Evolutionary conservation across 2,113 vertebrate species (phyloP), one percentile per base, ranked within the genome.

Genomic region (Vidua chalybeata): DNA sequence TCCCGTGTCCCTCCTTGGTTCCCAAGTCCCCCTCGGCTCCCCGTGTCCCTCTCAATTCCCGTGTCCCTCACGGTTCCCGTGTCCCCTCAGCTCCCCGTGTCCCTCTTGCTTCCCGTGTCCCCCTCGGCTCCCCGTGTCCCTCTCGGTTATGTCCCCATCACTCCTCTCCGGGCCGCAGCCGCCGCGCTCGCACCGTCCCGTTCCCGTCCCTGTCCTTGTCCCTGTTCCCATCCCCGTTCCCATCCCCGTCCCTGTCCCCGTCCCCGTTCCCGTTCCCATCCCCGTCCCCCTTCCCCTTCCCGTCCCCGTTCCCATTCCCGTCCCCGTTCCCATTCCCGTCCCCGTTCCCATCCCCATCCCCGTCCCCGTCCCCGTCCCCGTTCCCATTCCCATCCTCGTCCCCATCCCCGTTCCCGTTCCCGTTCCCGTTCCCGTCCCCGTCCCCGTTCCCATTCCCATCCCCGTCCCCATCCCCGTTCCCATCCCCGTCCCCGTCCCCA

Each of bases 351-450:
- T 3, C 11, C 39, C 28, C 7, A 0, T 9, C 5, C n/a, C 68
- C 8, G 0, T 2, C 13, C 49, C 77, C 20, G 0, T 4, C 27
- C 18, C 59, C 49, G 1, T 4, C 15, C 26, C 49, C 49, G 1
- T 43, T 96, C 94, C 97, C 96, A 97, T 97, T 97, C 98, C 97
- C 51, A 1, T 3, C 11, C 39, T 20, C 7, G 0, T 9, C 5
- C n/a, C 68, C 8, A 0, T 2, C 13, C 49, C 77, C 20, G 1
- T 4, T n/a, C 18, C 59, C 48, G 1, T 4, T 19, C 26, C 61
- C 49, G 2, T 10, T 27, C 15, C 51, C 51, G 4, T 5, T 16
- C 27, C 27, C 54, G 5, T 33, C 4, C 54, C 54, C 18, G 2
- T 13, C 8, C 52, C 11, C 11, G 18, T 20, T 8, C 11, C 54